A percentile compares a stretch with the other conserved stretches of the same genome.
Evolutionary conservation across 2,113 vertebrate species (phyloP).

Genomic region (Aythya baeri): DNA sequence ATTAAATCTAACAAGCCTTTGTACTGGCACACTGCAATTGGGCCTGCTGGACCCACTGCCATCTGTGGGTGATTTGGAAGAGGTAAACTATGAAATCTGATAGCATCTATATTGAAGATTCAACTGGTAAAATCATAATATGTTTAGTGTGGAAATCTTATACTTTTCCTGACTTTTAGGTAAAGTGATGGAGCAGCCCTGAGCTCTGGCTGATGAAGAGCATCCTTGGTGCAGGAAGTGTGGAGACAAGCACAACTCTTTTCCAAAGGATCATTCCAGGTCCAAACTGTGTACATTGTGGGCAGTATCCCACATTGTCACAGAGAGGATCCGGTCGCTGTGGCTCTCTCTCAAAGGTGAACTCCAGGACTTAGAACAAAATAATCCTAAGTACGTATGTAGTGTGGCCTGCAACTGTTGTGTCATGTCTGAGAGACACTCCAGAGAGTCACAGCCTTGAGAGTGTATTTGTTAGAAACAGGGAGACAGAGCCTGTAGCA

Average conservation of each 20-base stretch:
- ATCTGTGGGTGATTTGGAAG: neutral
- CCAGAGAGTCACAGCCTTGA: neutral
- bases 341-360: neutral
- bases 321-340: neutral
- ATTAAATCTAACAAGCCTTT: neutral
- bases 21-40: neutral
- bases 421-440: neutral
- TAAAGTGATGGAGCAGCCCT: fast-evolving
- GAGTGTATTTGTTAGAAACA: neutral
- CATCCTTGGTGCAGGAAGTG: neutral
- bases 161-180: neutral
- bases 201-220: neutral
- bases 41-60: neutral
- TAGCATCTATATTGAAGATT: neutral
- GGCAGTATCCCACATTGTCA: neutral
- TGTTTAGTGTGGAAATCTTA: neutral
- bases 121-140: neutral
- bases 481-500: neutral
- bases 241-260: neutral
- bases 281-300: neutral
- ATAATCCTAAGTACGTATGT: neutral
- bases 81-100: neutral
- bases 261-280: neutral
- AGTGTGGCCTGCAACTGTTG: neutral
- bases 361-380: neutral